A percentile compares a stretch with the other conserved stretches of the same genome.
phyloP scores from a whole-genome alignment of 2,797 vertebrate species.

The Oceanodroma leucorhoa region DNA sequence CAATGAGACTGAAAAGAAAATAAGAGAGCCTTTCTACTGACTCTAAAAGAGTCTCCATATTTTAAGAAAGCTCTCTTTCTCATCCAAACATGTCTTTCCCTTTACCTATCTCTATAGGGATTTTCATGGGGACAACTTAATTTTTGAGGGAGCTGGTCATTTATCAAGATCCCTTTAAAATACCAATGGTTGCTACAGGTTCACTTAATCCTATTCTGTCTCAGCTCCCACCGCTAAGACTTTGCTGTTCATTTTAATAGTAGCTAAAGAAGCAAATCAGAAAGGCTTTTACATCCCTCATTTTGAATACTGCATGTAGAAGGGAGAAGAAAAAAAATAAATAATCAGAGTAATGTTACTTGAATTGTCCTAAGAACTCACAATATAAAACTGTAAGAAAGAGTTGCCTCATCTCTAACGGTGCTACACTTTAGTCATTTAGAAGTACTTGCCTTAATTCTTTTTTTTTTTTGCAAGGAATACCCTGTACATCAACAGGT shows the following conservation, averaged over 20 bases:
- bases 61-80: not conserved
- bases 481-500: not conserved
- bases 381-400: not conserved
- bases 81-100: not conserved
- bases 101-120: not conserved
- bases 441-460: not conserved
- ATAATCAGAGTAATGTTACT: not conserved
- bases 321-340: not conserved
- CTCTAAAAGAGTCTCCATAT: not conserved
- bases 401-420: not conserved
- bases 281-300: not conserved
- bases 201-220: not conserved
- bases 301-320: not conserved
- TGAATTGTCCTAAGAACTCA: not conserved
- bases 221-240: not conserved
- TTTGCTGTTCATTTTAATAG: not conserved
- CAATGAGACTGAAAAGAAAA: not conserved
- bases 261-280: not conserved
- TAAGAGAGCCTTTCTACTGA: not conserved
- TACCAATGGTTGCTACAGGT: not conserved
- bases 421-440: not conserved
- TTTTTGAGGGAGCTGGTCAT: not conserved
- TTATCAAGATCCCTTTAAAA: not conserved
- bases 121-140: not conserved
- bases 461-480: not conserved